Evolutionary conservation across 2,113 vertebrate genomes (phyloP).

Genomic region (Apteryx owenii): DNA sequence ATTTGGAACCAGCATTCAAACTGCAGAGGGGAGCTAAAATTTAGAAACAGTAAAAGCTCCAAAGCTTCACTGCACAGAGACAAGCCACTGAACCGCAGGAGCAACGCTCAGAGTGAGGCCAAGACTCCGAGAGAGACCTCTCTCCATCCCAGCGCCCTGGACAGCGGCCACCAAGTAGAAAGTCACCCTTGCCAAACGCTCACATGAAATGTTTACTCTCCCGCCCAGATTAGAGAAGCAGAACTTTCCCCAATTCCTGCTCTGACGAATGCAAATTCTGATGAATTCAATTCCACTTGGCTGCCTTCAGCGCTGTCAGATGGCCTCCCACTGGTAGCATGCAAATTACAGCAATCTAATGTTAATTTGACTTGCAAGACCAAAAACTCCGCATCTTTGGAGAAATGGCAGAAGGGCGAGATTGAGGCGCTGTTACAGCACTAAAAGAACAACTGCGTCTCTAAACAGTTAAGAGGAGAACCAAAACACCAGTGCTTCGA

Average conservation of each 20-base stretch:
- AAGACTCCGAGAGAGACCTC: not conserved
- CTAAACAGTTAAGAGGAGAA: not conserved
- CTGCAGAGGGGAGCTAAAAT: not conserved
- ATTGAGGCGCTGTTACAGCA: not conserved
- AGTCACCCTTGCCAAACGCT: not conserved
- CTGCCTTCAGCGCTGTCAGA: not conserved
- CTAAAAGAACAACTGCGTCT: not conserved
- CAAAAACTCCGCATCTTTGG: accelerated
- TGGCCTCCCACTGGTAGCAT: not conserved
- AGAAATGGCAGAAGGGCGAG: not conserved
- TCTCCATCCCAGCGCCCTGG: not conserved
- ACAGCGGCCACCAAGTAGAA: not conserved
- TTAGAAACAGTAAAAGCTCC: not conserved
- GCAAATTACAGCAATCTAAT: not conserved
- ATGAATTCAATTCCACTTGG: not conserved
- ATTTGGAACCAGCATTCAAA: accelerated
- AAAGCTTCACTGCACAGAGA: not conserved
- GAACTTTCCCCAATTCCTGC: not conserved
- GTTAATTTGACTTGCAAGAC: not conserved
- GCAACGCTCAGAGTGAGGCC: not conserved
- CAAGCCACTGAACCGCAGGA: not conserved
- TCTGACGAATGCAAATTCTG: not conserved
- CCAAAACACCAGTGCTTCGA: not conserved
- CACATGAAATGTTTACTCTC: not conserved
- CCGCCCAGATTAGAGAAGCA: not conserved